A percentile compares a stretch with the other conserved stretches of the same genome.
Evolutionary conservation across 2,888 invertebrate species (phyloP).

Genomic region (Platycnemis pennipes): DNA sequence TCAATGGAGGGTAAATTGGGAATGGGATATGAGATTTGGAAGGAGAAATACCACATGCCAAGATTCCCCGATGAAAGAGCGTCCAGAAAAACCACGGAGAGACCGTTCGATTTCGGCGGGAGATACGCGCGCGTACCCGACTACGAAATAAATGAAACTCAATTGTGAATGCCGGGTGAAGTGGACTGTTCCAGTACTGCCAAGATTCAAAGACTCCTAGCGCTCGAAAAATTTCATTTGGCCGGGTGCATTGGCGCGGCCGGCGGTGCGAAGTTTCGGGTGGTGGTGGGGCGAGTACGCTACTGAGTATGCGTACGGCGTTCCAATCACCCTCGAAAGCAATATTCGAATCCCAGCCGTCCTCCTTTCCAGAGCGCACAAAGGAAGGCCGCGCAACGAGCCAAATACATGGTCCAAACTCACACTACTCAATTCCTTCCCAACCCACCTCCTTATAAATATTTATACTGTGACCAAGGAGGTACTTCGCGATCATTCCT

Average conservation of each 20-base stretch:
- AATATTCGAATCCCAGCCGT: neutral
- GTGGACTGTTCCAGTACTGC: neutral
- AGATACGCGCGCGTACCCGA: neutral
- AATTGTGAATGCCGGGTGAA: constrained; percentile 28
- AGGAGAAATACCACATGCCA: neutral
- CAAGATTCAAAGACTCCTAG: neutral
- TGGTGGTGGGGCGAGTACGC: neutral
- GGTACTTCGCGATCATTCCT: neutral
- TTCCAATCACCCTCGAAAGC: neutral
- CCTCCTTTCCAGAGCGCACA: neutral
- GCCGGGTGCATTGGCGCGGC: constrained; percentile 13
- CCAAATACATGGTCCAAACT: neutral
- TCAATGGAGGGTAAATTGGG: too few species aligned
- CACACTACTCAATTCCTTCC: neutral
- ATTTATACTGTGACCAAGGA: neutral
- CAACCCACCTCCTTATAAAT: neutral
- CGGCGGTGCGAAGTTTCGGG: neutral
- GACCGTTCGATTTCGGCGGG: neutral
- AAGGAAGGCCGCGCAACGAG: neutral
- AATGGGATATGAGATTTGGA: too few species aligned
- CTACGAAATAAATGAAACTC: neutral
- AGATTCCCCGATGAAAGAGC: neutral
- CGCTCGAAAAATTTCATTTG: neutral
- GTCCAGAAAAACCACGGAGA: neutral
- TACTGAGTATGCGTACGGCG: neutral